Evolutionary conservation across 2,797 vertebrate species (phyloP).

Genomic region (Acanthurus lineatus): DNA sequence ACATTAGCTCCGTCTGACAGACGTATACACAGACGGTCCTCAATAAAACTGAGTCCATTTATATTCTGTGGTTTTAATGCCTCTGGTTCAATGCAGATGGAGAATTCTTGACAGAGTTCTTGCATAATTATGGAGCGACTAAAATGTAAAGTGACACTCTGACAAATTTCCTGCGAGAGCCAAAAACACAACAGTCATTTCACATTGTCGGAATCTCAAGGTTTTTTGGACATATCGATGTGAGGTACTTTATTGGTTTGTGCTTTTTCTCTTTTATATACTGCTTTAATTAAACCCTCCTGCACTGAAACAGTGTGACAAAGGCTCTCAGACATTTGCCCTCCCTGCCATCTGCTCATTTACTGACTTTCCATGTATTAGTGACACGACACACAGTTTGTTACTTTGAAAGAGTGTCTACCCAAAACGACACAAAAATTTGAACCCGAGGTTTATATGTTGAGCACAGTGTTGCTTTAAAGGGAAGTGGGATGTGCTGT

Average conservation of each 20-base stretch:
- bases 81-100: slow-evolving; percentile 22
- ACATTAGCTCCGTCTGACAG: background rate
- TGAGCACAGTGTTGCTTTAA: background rate
- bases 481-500: slow-evolving; percentile 12
- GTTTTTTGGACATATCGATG: background rate
- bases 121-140: slow-evolving; percentile 28
- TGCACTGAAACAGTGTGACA: slow-evolving; percentile 18
- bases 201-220: slow-evolving; percentile 1
- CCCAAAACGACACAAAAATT: background rate
- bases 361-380: slow-evolving; percentile 4
- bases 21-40: slow-evolving; percentile 5
- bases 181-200: slow-evolving; percentile 3
- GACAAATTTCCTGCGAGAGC: slow-evolving; percentile 13
- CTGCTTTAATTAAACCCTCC: background rate
- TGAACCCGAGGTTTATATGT: background rate
- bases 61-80: slow-evolving; percentile 34
- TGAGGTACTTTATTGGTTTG: slow-evolving; percentile 1
- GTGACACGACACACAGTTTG: background rate
- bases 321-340: slow-evolving; percentile 30
- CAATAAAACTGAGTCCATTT: slow-evolving; percentile 22
- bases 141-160: slow-evolving; percentile 27
- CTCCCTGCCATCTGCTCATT: slow-evolving; percentile 47
- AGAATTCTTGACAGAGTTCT: slow-evolving; percentile 23
- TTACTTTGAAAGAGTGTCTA: slow-evolving; percentile 11
- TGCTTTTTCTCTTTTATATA: background rate